Conservation (phyloP, 2,888 invertebrate species). For the Podabrus alpinus region DNA sequence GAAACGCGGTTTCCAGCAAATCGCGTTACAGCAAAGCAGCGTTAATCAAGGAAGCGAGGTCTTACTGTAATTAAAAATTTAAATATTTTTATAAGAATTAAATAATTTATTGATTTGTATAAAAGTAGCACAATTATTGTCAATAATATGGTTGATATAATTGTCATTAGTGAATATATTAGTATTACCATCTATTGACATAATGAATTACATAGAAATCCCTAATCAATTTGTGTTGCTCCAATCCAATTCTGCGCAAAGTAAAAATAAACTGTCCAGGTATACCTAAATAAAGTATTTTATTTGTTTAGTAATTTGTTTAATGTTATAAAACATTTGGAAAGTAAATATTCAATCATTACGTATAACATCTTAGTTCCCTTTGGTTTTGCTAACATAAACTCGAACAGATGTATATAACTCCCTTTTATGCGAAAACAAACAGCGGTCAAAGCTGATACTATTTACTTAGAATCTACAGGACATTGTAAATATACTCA, state of each 20-base stretch:
- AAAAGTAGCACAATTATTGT: not conserved
- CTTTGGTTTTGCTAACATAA: constrained; percentile 15
- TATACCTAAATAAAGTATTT: not conserved
- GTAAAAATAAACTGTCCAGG: not conserved
- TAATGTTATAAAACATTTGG: not conserved
- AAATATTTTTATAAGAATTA: not conserved
- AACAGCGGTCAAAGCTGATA: constrained; percentile 43
- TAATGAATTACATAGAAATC: not conserved
- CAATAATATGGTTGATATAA: not conserved
- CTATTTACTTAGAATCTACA: constrained; percentile 43
- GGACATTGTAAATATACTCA: constrained; percentile 44
- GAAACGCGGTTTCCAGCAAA: too few relatives aligned
- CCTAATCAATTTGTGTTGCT: not conserved
- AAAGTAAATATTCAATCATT: constrained; percentile 1
- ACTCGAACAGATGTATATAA: constrained; percentile 24
- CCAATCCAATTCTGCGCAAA: not conserved
- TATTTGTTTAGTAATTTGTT: not conserved
- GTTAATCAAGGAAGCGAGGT: too few relatives aligned
- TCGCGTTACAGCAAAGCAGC: too few relatives aligned
- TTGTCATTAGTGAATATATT: not conserved
- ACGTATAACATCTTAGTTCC: constrained; percentile 10
- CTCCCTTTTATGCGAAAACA: constrained; percentile 33
- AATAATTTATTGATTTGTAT: not conserved
- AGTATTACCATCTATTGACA: not conserved
- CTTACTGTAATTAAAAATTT: too few relatives aligned